These are phyloP conservation scores for Zaprionus vittiger DNA, from an alignment of 1,140 invertebrate species.

Conservation along the genomic window DNA sequence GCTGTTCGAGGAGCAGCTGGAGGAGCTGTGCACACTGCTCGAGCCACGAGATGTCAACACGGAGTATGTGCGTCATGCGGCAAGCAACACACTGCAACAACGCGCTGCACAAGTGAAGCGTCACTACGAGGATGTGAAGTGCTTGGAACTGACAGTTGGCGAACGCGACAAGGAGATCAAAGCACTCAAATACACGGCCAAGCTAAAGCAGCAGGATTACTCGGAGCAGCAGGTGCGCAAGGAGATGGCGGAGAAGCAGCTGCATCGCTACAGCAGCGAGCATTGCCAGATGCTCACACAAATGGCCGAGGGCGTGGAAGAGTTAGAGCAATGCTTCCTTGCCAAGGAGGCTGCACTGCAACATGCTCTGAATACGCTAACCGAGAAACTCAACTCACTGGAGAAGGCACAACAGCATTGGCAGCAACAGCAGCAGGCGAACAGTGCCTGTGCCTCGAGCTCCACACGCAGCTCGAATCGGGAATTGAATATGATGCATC, in stretches of 20 bases:
- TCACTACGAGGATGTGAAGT: conserved; percentile 95
- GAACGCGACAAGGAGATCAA: conserved; percentile 94
- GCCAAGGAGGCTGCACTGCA: conserved; percentile 60
- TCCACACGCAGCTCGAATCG: conserved; percentile 58
- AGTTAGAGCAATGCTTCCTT: conserved; percentile 60
- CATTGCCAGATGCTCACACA: conserved; percentile 86
- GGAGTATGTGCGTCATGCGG: conserved; percentile 85
- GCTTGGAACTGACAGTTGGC: conserved; percentile 91
- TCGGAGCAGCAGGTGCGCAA: conserved; percentile 96
- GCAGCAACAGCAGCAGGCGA: conserved; percentile 57
- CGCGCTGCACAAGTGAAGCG: conserved; percentile 93
- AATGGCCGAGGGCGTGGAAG: conserved; percentile 64
- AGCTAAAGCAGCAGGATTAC: conserved; percentile 96
- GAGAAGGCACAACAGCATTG: conserved; percentile 61
- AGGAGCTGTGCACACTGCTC: conserved; percentile 88
- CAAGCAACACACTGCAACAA: conserved; percentile 89
- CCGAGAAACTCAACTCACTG: conserved; percentile 52
- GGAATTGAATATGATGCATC: conserved; percentile 65
- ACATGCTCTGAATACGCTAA: conserved; percentile 50
- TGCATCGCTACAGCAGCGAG: conserved; percentile 92
- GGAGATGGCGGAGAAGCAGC: conserved; percentile 96
- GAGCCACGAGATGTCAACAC: conserved; percentile 89
- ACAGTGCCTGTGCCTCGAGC: conserved; percentile 58
- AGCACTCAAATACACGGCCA: conserved; percentile 92
- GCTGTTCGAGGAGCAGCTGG: conserved; percentile 86